Evolutionary conservation across 2,113 vertebrate species (phyloP), one percentile per base, ranked within the genome.

Genomic region (Malurus melanocephalus): DNA sequence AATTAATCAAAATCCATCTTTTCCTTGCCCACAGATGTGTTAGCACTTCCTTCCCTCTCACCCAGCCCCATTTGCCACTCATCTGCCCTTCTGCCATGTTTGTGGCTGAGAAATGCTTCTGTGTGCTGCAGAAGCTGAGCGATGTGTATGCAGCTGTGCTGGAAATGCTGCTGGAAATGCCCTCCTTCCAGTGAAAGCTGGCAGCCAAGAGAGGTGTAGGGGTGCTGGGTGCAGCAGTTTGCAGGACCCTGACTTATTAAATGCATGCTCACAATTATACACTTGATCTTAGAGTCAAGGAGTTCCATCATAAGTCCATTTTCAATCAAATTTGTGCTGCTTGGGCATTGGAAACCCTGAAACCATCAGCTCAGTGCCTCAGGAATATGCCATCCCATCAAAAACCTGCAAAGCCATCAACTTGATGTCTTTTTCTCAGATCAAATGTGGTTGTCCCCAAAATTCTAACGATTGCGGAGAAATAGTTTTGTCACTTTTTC

Each of bases 401-500:
- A 76, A 87, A 22, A 84, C 66, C 33, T 68, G 46, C 28, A 78
- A 91, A 80, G 40, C 57, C 74, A 57, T 55, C 1, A 0, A 17
- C 8, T 76, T 60, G 28, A 27, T 72, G 69, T 32, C 23, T 86
- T 87, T 81, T 83, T 71, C 77, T 79, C 59, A 55, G n/a, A 73
- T 46, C 57, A 87, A 80, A 87, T 5, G 0, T n/a, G 17, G 38
- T 32, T 38, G 6, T 68, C 8, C 24, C 21, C 53, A 85, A 60
- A 93, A 89, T 60, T 71, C 18, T 43, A 59, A 61, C 65, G 69
- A 62, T 86, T 68, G 86, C 88, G 66, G 42, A 71, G 43, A 87
- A 88, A 93, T 84, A 45, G 65, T 79, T 74, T 88, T 78, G 62
- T 24, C 59, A 33, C 67, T 83, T 92, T 89, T 88, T 80, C 45